Evolutionary conservation across 1,140 invertebrate species (phyloP).

Genomic region (Cydia amplana): DNA sequence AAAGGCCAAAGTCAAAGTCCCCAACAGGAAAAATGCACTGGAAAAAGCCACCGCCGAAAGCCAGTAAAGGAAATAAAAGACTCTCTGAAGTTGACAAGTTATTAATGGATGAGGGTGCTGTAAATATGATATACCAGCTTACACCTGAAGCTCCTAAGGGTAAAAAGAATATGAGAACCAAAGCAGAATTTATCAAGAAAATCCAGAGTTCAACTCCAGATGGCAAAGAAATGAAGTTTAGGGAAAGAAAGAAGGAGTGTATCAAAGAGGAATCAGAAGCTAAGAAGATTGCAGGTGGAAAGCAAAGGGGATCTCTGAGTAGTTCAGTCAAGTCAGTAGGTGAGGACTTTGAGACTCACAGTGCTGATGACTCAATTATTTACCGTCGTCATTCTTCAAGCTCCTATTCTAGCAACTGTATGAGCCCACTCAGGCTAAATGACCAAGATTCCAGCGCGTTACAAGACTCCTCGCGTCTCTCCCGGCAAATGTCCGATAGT

Average conservation of each 20-base stretch:
- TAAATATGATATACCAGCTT: slow-evolving; percentile 90
- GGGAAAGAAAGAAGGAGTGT: slow-evolving; percentile 71
- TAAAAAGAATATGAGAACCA: slow-evolving; percentile 73
- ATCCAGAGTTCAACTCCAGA: slow-evolving; percentile 79
- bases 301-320: slow-evolving; percentile 61
- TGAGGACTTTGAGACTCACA: slow-evolving; percentile 81
- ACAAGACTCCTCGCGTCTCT: slow-evolving; percentile 38
- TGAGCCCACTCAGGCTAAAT: slow-evolving; percentile 72
- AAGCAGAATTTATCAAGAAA: slow-evolving; percentile 81
- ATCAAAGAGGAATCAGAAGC: slow-evolving; percentile 68
- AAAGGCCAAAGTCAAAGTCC: slow-evolving; percentile 63
- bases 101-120: slow-evolving; percentile 90
- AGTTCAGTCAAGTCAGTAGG: slow-evolving; percentile 77
- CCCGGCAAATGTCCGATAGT: slow-evolving; percentile 39
- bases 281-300: slow-evolving; percentile 71
- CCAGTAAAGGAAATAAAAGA: slow-evolving; percentile 79
- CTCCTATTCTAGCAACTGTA: slow-evolving; percentile 86
- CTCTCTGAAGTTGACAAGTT: slow-evolving; percentile 87
- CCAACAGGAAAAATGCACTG: slow-evolving; percentile 65
- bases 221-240: slow-evolving; percentile 73
- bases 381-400: slow-evolving; percentile 89
- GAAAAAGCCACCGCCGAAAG: slow-evolving; percentile 71
- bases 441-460: slow-evolving; percentile 57
- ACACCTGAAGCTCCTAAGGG: slow-evolving; percentile 75
- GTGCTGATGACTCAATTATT: slow-evolving; percentile 88